Evolutionary conservation across 2,113 vertebrate genomes (phyloP).

Genomic region (Eonycteris spelaea): DNA sequence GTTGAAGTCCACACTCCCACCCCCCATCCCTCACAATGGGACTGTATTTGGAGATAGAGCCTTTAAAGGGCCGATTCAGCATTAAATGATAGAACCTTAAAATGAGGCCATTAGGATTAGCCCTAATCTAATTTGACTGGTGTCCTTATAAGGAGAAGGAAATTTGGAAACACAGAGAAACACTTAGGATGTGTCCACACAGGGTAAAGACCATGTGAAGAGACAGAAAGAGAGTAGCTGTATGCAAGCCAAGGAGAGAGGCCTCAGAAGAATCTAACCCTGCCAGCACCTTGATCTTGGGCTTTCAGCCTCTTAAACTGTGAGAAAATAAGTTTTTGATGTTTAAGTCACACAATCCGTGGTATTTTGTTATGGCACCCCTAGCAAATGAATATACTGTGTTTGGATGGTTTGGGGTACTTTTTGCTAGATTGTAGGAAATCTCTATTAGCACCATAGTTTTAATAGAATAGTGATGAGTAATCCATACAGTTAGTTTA

Average conservation of each 20-base stretch:
- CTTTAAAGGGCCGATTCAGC: neutral
- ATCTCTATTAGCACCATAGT: neutral
- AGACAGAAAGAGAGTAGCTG: neutral
- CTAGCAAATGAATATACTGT: neutral
- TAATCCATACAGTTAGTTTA: neutral
- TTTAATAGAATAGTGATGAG: neutral
- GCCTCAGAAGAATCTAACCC: neutral
- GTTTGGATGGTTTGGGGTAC: neutral
- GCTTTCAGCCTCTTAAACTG: neutral
- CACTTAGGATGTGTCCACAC: fast-evolving
- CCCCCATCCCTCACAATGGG: neutral
- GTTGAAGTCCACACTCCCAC: neutral
- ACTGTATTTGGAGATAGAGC: neutral
- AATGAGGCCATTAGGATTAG: neutral
- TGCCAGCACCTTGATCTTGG: neutral
- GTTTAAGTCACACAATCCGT: neutral
- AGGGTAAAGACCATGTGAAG: neutral
- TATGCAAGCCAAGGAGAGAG: neutral
- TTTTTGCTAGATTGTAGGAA: neutral
- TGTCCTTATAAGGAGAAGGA: neutral
- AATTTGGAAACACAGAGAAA: neutral
- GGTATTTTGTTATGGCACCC: neutral
- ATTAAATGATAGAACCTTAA: neutral
- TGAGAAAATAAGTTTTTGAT: neutral
- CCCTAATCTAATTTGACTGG: neutral